Evolutionary conservation across 2,888 invertebrate species (phyloP).

Genomic region (Strigamia transsilvanica): DNA sequence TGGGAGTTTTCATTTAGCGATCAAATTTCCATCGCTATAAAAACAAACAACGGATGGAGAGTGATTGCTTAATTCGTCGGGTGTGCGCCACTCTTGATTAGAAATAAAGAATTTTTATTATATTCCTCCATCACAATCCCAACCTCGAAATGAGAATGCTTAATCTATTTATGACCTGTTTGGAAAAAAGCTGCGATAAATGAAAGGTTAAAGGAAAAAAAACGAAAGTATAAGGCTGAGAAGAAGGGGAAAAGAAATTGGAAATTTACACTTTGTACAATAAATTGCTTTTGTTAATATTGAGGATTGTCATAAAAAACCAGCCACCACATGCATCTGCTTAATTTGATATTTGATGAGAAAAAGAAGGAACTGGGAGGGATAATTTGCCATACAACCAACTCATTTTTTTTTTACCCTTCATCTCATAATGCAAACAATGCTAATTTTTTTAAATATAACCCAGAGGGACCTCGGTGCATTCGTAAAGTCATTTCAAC

Average conservation of each 20-base stretch:
- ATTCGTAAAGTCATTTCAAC: no score
- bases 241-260: neutral
- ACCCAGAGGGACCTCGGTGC: no score
- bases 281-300: constrained; percentile 38
- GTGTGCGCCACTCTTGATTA: constrained; percentile 50
- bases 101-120: constrained; percentile 55
- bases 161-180: constrained; percentile 55
- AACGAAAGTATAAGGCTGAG: no score
- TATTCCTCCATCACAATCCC: constrained; percentile 49
- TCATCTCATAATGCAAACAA: neutral
- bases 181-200: constrained; percentile 7
- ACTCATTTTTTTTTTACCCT: neutral
- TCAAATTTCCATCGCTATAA: constrained; percentile 48
- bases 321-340: constrained; percentile 36
- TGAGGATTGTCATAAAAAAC: constrained; percentile 46
- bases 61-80: constrained; percentile 52
- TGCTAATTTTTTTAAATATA: no score
- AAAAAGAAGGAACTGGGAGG: constrained; percentile 18
- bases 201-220: constrained; percentile 11
- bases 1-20: constrained; percentile 44
- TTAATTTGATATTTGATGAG: constrained; percentile 41
- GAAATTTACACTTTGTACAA: constrained; percentile 38
- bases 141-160: constrained; percentile 50
- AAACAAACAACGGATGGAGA: constrained; percentile 52
- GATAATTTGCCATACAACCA: neutral